Evolutionary conservation across 2,113 vertebrate genomes (phyloP).

Genomic region (Alethe castanea): DNA sequence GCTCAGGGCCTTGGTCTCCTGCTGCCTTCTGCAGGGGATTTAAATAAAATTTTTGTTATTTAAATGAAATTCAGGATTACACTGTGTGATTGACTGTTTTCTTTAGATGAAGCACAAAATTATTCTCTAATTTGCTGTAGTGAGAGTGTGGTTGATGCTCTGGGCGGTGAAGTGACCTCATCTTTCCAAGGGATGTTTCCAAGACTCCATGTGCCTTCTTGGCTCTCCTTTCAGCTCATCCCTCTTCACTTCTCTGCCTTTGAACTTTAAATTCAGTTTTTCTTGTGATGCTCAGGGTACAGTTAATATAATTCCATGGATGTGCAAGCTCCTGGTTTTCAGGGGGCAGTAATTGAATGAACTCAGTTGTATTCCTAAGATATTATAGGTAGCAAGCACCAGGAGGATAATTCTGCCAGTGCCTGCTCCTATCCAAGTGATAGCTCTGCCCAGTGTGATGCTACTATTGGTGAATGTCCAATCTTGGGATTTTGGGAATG

Average conservation of each 20-base stretch:
- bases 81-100: background rate
- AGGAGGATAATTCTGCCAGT: background rate
- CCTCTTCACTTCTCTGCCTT: background rate
- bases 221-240: background rate
- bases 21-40: background rate
- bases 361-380: background rate
- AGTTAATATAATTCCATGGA: background rate
- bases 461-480: background rate
- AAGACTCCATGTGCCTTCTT: background rate
- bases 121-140: background rate
- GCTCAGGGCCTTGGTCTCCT: background rate
- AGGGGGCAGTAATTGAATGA: background rate
- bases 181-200: background rate
- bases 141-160: background rate
- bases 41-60: background rate
- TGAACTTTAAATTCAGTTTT: background rate
- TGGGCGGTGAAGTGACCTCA: background rate
- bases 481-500: background rate
- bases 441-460: accelerated
- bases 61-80: background rate
- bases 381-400: background rate
- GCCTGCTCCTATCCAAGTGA: background rate
- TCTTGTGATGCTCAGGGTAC: background rate
- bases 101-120: background rate
- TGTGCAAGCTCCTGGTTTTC: background rate